A percentile compares a stretch with the other conserved stretches of the same genome.
phyloP scores from a whole-genome alignment of 2,888 invertebrate genomes.

The Lasioglossum morio region DNA sequence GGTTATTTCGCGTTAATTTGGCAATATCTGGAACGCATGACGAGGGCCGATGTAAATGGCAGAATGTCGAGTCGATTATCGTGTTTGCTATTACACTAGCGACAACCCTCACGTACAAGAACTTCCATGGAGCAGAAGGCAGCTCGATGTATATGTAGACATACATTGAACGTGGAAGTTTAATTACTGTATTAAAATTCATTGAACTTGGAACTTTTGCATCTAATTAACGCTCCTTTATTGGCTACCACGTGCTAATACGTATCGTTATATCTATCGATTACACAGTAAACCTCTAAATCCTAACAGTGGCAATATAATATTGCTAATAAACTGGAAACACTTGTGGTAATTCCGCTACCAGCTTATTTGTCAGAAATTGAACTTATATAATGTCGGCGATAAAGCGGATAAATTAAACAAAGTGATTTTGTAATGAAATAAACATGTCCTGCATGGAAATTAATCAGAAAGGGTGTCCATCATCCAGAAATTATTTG shows the following conservation, averaged over 20 bases:
- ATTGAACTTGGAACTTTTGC: not conserved
- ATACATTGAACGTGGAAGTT: constrained; percentile 12
- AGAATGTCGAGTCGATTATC: constrained; percentile 7
- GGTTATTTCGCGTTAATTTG: not conserved
- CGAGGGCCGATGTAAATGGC: not conserved
- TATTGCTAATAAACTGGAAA: not conserved
- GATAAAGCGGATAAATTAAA: not conserved
- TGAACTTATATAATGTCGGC: too few relatives aligned
- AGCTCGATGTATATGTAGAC: not conserved
- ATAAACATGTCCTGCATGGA: not conserved
- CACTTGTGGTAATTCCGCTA: not conserved
- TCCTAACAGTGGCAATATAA: not conserved
- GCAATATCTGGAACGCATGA: not conserved
- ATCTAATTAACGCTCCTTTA: not conserved
- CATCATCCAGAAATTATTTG: not conserved
- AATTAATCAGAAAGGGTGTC: not conserved
- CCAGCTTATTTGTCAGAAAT: not conserved
- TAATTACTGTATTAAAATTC: constrained; percentile 26
- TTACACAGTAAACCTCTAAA: not conserved
- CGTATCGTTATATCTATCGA: not conserved
- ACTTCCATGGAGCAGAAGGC: not conserved
- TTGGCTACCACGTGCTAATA: not conserved
- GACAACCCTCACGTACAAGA: not conserved
- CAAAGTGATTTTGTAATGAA: not conserved
- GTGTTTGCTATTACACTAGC: not conserved